Conservation (phyloP, 2,797 vertebrate genomes). For the Rhynchonycteris naso region DNA sequence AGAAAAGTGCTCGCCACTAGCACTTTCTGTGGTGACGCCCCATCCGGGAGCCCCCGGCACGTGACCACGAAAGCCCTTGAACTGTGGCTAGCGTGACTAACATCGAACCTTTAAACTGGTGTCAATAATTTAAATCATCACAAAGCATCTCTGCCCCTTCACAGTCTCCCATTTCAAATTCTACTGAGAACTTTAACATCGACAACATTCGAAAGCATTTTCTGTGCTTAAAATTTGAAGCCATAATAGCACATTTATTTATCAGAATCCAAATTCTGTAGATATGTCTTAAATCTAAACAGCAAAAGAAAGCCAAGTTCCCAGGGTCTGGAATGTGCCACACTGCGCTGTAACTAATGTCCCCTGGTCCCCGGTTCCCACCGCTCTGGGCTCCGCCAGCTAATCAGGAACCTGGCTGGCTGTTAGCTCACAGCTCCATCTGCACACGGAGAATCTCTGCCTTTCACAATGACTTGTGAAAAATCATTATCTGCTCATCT, state of each 20-base stretch:
- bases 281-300: background rate
- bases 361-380: no score
- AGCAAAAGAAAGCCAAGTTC: background rate
- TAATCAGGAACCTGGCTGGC: background rate
- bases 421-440: background rate
- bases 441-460: background rate
- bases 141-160: background rate
- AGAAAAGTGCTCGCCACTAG: background rate
- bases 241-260: background rate
- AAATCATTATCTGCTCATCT: background rate
- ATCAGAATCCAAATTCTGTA: background rate
- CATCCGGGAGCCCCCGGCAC: background rate
- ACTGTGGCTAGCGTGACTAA: background rate
- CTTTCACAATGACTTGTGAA: background rate
- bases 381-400: background rate
- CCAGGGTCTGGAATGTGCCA: background rate
- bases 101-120: background rate
- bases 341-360: fast-evolving
- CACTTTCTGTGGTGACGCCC: background rate
- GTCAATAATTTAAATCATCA: background rate
- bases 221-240: background rate
- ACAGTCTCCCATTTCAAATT: background rate
- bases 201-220: background rate
- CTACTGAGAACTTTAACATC: background rate
- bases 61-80: background rate